Percentiles rank a stretch among this genome's conserved stretches.
Evolutionary conservation across 2,888 invertebrate species (phyloP).

Genomic region (Pseudococcus longispinus): DNA sequence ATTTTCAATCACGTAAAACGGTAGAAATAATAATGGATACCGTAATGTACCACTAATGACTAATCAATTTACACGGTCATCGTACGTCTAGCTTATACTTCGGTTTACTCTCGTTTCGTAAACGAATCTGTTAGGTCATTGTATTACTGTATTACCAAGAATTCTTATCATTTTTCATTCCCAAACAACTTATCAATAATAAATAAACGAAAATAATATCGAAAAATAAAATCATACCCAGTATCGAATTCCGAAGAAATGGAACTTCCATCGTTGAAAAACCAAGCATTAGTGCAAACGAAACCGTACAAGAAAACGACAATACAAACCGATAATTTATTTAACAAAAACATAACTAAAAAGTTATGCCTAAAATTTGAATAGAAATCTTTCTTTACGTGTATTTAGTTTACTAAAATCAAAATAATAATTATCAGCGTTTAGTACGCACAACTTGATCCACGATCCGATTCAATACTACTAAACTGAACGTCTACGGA

Average conservation of each 20-base stretch:
- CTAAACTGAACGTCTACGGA: background rate
- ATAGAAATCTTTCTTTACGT: background rate
- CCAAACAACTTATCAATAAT: background rate
- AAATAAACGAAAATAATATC: background rate
- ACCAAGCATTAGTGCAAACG: slow-evolving; percentile 35
- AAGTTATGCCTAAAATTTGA: slow-evolving; percentile 26
- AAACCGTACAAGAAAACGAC: background rate
- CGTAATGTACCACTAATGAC: background rate
- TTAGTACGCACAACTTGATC: background rate
- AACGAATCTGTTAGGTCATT: background rate
- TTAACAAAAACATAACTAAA: slow-evolving; percentile 43
- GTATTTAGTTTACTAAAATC: background rate
- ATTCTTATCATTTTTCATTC: no score
- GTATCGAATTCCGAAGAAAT: slow-evolving; percentile 15
- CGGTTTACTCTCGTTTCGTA: background rate
- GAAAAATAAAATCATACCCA: background rate
- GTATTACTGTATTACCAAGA: background rate
- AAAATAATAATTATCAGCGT: slow-evolving; percentile 20
- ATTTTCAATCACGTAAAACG: background rate
- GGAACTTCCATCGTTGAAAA: slow-evolving; percentile 48
- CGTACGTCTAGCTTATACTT: background rate
- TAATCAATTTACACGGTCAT: slow-evolving; percentile 3
- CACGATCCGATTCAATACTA: background rate
- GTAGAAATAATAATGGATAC: background rate
- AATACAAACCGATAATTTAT: slow-evolving; percentile 3